Evolutionary conservation across 2,113 vertebrate species (phyloP), one percentile per base, ranked within the genome.

Genomic region (Neolamprologus variostigma): DNA sequence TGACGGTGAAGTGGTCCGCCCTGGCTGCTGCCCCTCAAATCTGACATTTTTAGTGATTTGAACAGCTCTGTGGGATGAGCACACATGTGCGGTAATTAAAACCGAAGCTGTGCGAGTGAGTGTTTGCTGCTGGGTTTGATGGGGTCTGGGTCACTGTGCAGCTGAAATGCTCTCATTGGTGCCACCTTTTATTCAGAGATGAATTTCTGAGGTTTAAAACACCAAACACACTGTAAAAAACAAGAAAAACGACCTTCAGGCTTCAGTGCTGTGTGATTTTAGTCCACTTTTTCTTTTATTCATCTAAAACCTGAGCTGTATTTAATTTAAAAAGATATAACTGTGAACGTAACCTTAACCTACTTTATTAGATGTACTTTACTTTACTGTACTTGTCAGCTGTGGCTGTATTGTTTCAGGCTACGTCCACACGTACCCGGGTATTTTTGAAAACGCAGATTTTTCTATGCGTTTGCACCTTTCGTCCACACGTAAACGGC

Each of bases 1-100:
- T 42, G n/a, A 42, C 0, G 14, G 33, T 19, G 35, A 17, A 37
- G 50, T 1, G 50, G 0, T 37, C 31, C 6, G 45, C 59, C 33
- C 35, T 1, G 54, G 6, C 31, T 42, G 45, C 13, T 31, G 14
- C 40, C 40, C 8, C 21, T 28, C 33, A 68, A 13, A 47, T 12
- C 13, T 28, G 31, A n/a, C 23, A 42, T 42, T 28, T 40, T 55
- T 53, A 71, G 53, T 35, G 31, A 57, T 47, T 21, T 14, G 51
- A 86, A 5, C 8, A 28, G n/a, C 55, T 78, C 17, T 31, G 8
- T 42, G 55, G 37, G 45, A 16, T 12, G 19, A 26, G 16, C 71
- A 28, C 42, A 26, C 9, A 8, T 5, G 9, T 50, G 16, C 0
- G 5, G 21, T 11, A 73, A 73, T 78, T 78, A 50, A 50, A 28